Evolutionary conservation across 2,797 vertebrate genomes (phyloP).

Genomic region (Percopsis omiscomaycus): DNA sequence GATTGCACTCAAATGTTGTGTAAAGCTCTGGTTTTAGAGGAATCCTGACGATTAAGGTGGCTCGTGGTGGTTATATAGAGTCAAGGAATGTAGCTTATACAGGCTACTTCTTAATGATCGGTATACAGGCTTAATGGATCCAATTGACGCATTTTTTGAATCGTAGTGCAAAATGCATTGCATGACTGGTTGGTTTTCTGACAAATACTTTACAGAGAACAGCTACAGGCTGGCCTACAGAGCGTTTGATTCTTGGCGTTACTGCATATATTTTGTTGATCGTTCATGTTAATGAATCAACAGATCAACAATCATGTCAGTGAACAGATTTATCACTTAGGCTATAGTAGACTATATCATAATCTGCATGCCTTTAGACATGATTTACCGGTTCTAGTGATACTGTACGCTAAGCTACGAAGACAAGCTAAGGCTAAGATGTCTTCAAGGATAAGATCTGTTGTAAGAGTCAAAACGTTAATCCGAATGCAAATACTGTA

Average conservation of each 20-base stretch:
- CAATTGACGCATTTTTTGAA: background rate
- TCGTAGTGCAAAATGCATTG: slow-evolving; percentile 22
- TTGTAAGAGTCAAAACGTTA: slow-evolving; percentile 47
- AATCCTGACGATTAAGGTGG: background rate
- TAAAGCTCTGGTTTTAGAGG: slow-evolving; percentile 8
- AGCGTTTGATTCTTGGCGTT: background rate
- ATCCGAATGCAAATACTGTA: slow-evolving; percentile 16
- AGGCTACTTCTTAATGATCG: background rate
- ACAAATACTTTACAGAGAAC: background rate
- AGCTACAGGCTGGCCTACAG: background rate
- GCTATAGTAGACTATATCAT: background rate
- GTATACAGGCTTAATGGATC: background rate
- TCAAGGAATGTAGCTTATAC: background rate
- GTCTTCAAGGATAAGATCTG: slow-evolving; percentile 59
- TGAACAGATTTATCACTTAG: no score
- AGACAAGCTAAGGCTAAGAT: slow-evolving; percentile 62
- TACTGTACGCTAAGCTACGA: slow-evolving; percentile 61
- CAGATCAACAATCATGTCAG: background rate
- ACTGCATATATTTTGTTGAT: background rate
- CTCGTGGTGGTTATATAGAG: slow-evolving; percentile 3
- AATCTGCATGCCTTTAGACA: slow-evolving; percentile 46
- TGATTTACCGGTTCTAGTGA: slow-evolving; percentile 35
- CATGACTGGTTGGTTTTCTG: background rate
- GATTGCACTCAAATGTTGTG: no score
- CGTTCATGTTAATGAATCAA: background rate